These are phyloP conservation scores for Galeopterus variegatus DNA, from an alignment of 2,113 vertebrate genomes.

Conservation along the genomic window DNA sequence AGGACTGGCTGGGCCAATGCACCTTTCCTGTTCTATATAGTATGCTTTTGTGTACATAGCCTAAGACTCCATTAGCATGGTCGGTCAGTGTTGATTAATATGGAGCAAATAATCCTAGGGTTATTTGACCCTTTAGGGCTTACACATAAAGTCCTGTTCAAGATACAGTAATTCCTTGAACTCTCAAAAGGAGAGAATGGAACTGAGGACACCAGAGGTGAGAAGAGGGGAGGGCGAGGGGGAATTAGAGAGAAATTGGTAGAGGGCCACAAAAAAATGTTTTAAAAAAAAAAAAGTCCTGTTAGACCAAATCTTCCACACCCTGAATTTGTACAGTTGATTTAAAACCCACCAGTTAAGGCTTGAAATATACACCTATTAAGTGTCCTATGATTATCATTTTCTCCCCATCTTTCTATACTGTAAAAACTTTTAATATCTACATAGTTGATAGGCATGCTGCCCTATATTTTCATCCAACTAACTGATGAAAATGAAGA, in stretches of 20 bases:
- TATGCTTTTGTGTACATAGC: not conserved
- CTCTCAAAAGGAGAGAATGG: too few species aligned
- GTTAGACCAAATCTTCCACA: not conserved
- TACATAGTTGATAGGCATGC: not conserved
- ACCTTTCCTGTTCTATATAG: not conserved
- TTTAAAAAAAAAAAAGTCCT: not conserved
- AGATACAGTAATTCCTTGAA: too few species aligned
- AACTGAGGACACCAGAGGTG: too few species aligned
- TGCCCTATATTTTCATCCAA: not conserved
- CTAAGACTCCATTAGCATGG: not conserved
- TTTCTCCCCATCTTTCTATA: conserved; percentile 18
- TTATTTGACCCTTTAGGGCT: not conserved
- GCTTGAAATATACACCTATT: conserved; percentile 21
- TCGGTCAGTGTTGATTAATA: not conserved
- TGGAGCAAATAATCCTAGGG: not conserved
- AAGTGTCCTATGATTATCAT: not conserved
- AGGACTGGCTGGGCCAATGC: not conserved
- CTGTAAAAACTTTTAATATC: not conserved
- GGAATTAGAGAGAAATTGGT: too few species aligned
- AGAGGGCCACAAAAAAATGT: too few species aligned
- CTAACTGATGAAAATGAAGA: conserved; percentile 47
- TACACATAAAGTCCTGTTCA: not conserved
- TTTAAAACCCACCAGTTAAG: not conserved
- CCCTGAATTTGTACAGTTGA: not conserved
- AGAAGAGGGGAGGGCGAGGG: too few species aligned